Conservation (phyloP, 1,140 invertebrate genomes). For the Sarcophaga bullata region DNA sequence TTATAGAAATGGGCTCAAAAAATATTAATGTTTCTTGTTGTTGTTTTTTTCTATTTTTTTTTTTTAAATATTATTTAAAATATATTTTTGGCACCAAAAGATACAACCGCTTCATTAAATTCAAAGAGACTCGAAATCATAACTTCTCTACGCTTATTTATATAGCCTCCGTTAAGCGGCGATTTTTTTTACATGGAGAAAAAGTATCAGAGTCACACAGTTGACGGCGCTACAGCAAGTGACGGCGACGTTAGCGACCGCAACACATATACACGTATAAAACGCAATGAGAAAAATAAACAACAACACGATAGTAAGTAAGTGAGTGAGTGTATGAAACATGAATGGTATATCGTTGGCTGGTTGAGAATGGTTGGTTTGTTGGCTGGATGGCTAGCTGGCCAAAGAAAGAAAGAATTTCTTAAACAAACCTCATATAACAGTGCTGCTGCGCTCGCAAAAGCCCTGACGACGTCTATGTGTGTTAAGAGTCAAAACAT, state of each 20-base stretch:
- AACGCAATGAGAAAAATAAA: not conserved
- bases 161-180: constrained; percentile 62
- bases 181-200: constrained; percentile 39
- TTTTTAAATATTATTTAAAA: not conserved
- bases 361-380: constrained; percentile 18
- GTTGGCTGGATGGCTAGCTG: not conserved
- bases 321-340: not conserved
- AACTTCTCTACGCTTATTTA: constrained; percentile 65
- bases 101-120: constrained; percentile 66
- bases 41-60: not conserved
- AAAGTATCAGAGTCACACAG: constrained; percentile 1
- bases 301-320: not conserved
- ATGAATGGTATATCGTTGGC: not conserved
- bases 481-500: no score
- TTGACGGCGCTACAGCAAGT: not conserved
- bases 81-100: constrained; percentile 53
- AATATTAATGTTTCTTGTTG: constrained; percentile 16
- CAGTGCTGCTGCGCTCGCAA: not conserved
- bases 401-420: constrained; percentile 21
- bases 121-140: constrained; percentile 65
- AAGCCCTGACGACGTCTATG: not conserved
- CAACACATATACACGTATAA: not conserved
- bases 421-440: not conserved
- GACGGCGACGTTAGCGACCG: constrained; percentile 7
- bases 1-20: constrained; percentile 29